Evolutionary conservation across 2,113 vertebrate species (phyloP).

Genomic region (Dasyornis broadbenti): DNA sequence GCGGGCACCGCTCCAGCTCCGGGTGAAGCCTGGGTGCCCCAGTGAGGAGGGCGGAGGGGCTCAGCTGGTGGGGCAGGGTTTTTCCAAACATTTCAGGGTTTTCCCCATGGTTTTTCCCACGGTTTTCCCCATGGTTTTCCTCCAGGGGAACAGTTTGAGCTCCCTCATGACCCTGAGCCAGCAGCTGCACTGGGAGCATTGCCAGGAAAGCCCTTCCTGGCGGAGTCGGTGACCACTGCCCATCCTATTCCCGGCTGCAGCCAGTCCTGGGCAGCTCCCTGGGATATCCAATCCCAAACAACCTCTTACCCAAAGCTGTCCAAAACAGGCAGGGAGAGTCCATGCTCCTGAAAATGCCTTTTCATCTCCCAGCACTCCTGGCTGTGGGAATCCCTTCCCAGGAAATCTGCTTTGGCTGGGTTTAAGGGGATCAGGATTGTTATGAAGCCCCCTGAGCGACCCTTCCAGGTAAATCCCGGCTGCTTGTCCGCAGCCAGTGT

Average conservation of each 20-base stretch:
- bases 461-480: background rate
- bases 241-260: background rate
- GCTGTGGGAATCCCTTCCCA: background rate
- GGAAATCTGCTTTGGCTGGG: background rate
- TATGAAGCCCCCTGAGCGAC: background rate
- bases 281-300: background rate
- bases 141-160: no score
- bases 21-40: no score
- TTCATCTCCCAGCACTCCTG: background rate
- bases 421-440: background rate
- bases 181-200: fast-evolving
- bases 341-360: background rate
- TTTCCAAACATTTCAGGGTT: no score
- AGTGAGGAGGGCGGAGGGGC: fast-evolving
- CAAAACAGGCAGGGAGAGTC: fast-evolving
- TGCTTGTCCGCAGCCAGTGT: fast-evolving
- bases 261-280: background rate
- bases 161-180: fast-evolving
- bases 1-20: fast-evolving
- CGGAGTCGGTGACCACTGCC: background rate
- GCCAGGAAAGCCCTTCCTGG: fast-evolving
- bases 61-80: fast-evolving
- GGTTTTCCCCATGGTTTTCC: background rate
- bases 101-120: background rate
- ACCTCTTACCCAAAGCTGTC: background rate